Conservation (phyloP, 2,113 vertebrate genomes). For the Tetrao urogallus region DNA sequence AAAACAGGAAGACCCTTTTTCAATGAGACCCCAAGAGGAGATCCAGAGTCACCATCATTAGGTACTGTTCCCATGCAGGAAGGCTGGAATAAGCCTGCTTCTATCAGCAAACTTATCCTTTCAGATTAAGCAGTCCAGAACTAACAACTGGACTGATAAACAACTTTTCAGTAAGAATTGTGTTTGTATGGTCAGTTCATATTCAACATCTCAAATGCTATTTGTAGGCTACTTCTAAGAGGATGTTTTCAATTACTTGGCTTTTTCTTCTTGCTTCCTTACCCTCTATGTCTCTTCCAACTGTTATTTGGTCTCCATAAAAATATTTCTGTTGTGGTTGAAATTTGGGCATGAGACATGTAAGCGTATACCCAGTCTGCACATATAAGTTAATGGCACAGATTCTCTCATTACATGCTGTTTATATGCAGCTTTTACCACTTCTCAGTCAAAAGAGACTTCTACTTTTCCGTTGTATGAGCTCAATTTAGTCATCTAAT, state of each 20-base stretch:
- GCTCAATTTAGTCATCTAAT: constrained; percentile 10
- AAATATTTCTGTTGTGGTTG: constrained; percentile 32
- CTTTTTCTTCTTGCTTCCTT: constrained; percentile 2
- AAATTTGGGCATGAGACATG: not conserved
- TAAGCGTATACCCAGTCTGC: not conserved
- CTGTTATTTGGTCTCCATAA: not conserved
- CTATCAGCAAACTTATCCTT: not conserved
- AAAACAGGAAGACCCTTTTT: not conserved
- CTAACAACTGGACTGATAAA: not conserved
- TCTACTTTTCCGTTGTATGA: constrained; percentile 2
- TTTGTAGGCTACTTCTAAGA: not conserved
- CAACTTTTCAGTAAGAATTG: not conserved
- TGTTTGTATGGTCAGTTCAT: not conserved
- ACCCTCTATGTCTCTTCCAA: not conserved
- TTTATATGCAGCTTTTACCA: constrained; percentile 22
- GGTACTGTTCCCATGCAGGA: not conserved
- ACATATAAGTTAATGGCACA: constrained; percentile 3
- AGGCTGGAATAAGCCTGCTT: not conserved
- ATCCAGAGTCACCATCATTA: not conserved
- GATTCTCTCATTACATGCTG: constrained; percentile 23
- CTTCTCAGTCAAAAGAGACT: not conserved
- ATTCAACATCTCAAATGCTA: not conserved
- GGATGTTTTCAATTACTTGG: constrained; percentile 49
- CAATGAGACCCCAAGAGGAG: not conserved
- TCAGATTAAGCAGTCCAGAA: not conserved